A percentile compares a stretch with the other conserved stretches of the same genome.
Evolutionary conservation across 1,140 invertebrate genomes (phyloP).

Genomic region (Papilio glaucus): DNA sequence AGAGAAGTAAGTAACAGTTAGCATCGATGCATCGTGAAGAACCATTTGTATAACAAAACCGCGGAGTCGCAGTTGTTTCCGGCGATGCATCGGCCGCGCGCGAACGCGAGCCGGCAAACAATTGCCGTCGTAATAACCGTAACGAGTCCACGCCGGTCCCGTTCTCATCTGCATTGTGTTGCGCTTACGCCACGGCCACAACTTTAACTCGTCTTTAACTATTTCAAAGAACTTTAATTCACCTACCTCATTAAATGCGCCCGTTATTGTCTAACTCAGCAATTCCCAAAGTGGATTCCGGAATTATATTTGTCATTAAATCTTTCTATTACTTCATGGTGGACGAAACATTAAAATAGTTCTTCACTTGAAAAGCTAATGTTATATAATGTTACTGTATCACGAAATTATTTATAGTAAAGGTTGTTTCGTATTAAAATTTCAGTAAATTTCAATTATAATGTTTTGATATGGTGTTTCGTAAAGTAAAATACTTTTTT

Average conservation of each 20-base stretch:
- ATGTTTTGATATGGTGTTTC: too few relatives aligned
- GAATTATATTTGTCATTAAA: not conserved
- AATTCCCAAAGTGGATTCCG: not conserved
- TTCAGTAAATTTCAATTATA: too few relatives aligned
- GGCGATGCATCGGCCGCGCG: slow-evolving; percentile 47
- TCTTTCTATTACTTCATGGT: not conserved
- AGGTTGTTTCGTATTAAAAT: too few relatives aligned
- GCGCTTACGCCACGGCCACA: slow-evolving; percentile 51
- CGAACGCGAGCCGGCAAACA: slow-evolving; percentile 59
- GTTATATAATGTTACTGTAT: too few relatives aligned
- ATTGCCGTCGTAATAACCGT: slow-evolving; percentile 69
- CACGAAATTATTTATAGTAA: too few relatives aligned
- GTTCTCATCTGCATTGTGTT: slow-evolving; percentile 67
- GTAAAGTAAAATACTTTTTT: too few relatives aligned
- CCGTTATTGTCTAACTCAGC: not conserved
- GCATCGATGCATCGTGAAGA: slow-evolving; percentile 26
- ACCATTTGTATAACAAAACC: slow-evolving; percentile 50
- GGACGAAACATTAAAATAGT: not conserved
- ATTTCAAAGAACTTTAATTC: slow-evolving; percentile 36
- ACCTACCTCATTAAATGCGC: slow-evolving; percentile 14
- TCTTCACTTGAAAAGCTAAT: too few relatives aligned
- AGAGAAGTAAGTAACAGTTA: slow-evolving; percentile 35
- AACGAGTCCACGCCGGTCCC: slow-evolving; percentile 64
- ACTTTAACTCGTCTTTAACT: slow-evolving; percentile 21
- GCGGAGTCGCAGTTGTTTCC: slow-evolving; percentile 45